Evolutionary conservation across 2,113 vertebrate genomes (phyloP).

Genomic region (Pelvicachromis taeniatus): DNA sequence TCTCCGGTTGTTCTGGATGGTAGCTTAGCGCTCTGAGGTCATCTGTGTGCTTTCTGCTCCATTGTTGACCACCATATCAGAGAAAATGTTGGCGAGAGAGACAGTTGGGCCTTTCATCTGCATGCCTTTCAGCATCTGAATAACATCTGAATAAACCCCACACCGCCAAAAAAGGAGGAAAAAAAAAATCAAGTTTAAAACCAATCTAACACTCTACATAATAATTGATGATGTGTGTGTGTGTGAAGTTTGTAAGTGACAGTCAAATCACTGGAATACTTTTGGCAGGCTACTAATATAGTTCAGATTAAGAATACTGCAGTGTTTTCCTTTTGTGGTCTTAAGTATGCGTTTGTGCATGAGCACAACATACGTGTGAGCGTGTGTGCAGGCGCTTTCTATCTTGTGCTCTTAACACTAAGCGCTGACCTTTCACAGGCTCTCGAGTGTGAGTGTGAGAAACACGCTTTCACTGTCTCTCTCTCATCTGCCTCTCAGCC

Average conservation of each 20-base stretch:
- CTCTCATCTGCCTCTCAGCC: slow-evolving; percentile 70
- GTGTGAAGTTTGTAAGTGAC: neutral
- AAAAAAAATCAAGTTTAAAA: neutral
- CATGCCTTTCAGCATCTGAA: neutral
- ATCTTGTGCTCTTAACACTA: slow-evolving; percentile 65
- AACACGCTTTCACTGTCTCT: slow-evolving; percentile 85
- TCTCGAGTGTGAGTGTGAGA: slow-evolving; percentile 87
- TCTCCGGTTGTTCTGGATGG: slow-evolving; percentile 63
- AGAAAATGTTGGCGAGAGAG: slow-evolving; percentile 5
- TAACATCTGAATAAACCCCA: neutral
- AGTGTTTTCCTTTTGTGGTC: slow-evolving; percentile 58
- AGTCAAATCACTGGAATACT: neutral
- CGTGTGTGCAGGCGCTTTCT: slow-evolving; percentile 40
- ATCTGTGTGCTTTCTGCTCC: slow-evolving; percentile 59
- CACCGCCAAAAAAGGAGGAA: neutral
- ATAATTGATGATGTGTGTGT: neutral
- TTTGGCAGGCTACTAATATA: slow-evolving; percentile 8
- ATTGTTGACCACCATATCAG: slow-evolving; percentile 29
- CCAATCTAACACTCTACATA: neutral
- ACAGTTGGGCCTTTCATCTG: neutral
- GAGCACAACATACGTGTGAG: neutral
- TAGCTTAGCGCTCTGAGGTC: slow-evolving; percentile 66
- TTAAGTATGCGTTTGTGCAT: slow-evolving; percentile 37
- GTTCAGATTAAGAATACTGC: slow-evolving; percentile 20
- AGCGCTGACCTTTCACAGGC: slow-evolving; percentile 81